A percentile compares a stretch with the other conserved stretches of the same genome.
phyloP scores from a whole-genome alignment of 2,113 vertebrate genomes.

The Colinus virginianus region DNA sequence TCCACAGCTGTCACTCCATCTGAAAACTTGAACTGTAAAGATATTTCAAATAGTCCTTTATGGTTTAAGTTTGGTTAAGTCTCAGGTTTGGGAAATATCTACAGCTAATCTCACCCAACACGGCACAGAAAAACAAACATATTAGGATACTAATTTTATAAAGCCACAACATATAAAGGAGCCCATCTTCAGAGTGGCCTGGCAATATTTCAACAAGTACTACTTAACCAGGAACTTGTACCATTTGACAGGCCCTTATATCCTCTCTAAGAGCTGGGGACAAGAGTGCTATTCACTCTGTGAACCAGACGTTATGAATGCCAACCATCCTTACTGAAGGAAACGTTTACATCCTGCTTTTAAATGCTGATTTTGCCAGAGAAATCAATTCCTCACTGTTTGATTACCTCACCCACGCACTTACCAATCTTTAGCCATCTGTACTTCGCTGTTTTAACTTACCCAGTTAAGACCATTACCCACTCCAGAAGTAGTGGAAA shows the following conservation, averaged over 20 bases:
- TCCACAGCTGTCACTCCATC: slow-evolving; percentile 27
- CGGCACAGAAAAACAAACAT: background rate
- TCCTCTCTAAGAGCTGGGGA: background rate
- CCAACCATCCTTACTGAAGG: background rate
- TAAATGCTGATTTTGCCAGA: background rate
- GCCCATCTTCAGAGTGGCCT: background rate
- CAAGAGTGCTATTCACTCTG: background rate
- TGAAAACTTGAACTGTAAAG: slow-evolving; percentile 64
- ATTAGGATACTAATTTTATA: background rate
- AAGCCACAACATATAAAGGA: background rate
- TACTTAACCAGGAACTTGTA: background rate
- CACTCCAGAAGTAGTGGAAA: background rate
- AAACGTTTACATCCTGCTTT: background rate
- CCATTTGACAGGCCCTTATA: background rate
- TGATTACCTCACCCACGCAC: background rate
- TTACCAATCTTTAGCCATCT: background rate
- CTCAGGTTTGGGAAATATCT: background rate
- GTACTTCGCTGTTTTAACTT: background rate
- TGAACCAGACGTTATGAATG: background rate
- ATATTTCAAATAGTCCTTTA: background rate
- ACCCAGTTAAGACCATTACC: background rate
- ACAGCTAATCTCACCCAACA: background rate
- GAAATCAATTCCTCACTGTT: background rate
- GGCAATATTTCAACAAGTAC: background rate
- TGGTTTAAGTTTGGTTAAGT: background rate